phyloP scores from a whole-genome alignment of 2,888 invertebrate species.

The Aspidiotus rigidus region DNA sequence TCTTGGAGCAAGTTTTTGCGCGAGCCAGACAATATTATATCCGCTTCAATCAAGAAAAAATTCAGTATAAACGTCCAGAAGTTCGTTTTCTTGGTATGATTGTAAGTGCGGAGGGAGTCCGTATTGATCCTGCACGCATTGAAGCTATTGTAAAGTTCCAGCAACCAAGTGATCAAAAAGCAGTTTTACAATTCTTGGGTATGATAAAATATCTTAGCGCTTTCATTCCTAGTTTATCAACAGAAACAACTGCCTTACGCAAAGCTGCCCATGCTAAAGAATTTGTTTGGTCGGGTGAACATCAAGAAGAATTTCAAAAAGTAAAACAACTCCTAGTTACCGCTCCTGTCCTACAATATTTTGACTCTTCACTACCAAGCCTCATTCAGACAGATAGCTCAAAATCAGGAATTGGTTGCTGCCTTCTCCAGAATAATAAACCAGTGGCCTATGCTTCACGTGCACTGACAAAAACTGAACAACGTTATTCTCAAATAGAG shows the following conservation, averaged over 20 bases:
- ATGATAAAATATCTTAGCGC: too few species aligned
- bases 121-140: slow-evolving; percentile 15
- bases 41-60: slow-evolving; percentile 34
- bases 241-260: slow-evolving; percentile 34
- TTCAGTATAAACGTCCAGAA: slow-evolving; percentile 30
- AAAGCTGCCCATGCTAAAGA: slow-evolving; percentile 33
- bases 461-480: background rate
- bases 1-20: too few species aligned
- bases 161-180: too few species aligned
- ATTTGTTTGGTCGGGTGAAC: slow-evolving; percentile 30
- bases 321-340: slow-evolving; percentile 35
- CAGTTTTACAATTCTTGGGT: too few species aligned
- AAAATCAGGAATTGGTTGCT: slow-evolving; percentile 19
- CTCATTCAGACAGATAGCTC: slow-evolving; percentile 20
- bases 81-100: slow-evolving; percentile 32
- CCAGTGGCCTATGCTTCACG: background rate
- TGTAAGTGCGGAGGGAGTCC: slow-evolving; percentile 27
- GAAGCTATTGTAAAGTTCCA: too few species aligned
- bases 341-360: slow-evolving; percentile 33
- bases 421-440: background rate
- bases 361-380: too few species aligned
- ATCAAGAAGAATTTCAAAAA: slow-evolving; percentile 24
- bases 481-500: background rate
- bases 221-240: slow-evolving; percentile 36
- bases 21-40: slow-evolving; percentile 34